phyloP scores from a whole-genome alignment of 30 jellyfish, hydroid and myxozoan species.

The Aurelia sp. region DNA sequence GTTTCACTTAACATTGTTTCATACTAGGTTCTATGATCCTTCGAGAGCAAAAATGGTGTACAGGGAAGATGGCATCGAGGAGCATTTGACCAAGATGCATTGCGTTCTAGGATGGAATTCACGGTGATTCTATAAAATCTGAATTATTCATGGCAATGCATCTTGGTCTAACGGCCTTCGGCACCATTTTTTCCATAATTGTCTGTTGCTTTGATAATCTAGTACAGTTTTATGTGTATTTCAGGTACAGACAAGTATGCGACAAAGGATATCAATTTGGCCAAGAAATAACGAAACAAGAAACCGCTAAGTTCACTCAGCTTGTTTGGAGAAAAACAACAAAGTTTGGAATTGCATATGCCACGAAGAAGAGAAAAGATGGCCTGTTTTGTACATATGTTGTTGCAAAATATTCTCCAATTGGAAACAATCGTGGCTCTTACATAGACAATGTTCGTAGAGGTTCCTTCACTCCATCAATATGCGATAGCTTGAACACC shows the following conservation, averaged over 20 bases:
- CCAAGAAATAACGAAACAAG: conserved; percentile 35
- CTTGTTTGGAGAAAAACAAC: conserved; percentile 81
- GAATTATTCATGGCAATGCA: too few relatives aligned
- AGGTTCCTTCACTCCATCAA: conserved; percentile 76
- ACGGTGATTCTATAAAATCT: too few relatives aligned
- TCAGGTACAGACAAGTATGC: conserved; percentile 86
- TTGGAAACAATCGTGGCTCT: conserved; percentile 75
- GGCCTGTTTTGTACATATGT: conserved; percentile 77
- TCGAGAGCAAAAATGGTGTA: too few relatives aligned
- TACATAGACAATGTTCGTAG: conserved; percentile 64
- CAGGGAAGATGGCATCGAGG: too few relatives aligned
- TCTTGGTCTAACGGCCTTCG: too few relatives aligned
- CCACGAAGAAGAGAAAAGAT: conserved; percentile 66
- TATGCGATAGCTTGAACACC: conserved; percentile 78
- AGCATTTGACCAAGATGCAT: too few relatives aligned
- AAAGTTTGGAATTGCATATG: conserved; percentile 85
- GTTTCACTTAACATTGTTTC: too few relatives aligned
- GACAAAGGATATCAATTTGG: conserved; percentile 58
- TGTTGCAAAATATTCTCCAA: conserved; percentile 81
- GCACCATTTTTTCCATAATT: too few relatives aligned
- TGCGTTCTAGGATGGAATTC: too few relatives aligned
- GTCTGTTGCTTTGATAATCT: not conserved
- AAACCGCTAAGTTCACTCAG: conserved; percentile 76
- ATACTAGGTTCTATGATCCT: too few relatives aligned
- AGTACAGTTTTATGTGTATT: not conserved